Conservation (phyloP, 2,113 vertebrate species). For the Guaruba guarouba region DNA sequence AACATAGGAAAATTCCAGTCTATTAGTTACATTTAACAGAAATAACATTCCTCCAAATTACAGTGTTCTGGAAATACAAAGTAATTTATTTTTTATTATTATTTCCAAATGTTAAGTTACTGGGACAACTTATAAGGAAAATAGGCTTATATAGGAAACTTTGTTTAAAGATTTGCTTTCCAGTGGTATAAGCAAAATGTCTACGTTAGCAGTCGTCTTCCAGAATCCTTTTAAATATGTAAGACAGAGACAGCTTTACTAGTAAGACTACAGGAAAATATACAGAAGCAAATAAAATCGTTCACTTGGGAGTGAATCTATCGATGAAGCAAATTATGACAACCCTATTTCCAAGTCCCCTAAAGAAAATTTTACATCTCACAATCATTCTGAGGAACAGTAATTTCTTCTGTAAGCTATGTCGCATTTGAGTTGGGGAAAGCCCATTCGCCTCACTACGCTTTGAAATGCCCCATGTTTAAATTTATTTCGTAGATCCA, state of each 20-base stretch:
- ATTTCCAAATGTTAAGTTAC: conserved; percentile 74
- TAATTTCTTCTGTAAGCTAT: conserved; percentile 10
- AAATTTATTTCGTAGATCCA: conserved; percentile 57
- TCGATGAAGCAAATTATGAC: conserved; percentile 59
- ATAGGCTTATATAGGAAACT: conserved; percentile 69
- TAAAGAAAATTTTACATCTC: conserved; percentile 72
- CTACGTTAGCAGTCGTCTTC: conserved; percentile 42
- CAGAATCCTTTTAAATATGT: conserved; percentile 65
- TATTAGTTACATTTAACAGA: conserved; percentile 73
- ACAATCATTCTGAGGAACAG: conserved; percentile 62
- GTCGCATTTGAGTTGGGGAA: conserved; percentile 60
- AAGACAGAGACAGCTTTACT: conserved; percentile 65
- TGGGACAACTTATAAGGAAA: conserved; percentile 68
- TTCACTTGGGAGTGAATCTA: conserved; percentile 71
- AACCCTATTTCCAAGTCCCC: conserved; percentile 60
- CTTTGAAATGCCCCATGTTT: conserved; percentile 36
- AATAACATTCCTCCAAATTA: conserved; percentile 76
- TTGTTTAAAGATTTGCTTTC: conserved; percentile 62
- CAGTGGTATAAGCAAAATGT: conserved; percentile 60
- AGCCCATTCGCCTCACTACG: conserved; percentile 49
- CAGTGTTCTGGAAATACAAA: conserved; percentile 80
- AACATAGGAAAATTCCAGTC: conserved; percentile 71
- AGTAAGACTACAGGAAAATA: conserved; percentile 71
- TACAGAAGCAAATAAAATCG: conserved; percentile 68
- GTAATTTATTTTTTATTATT: conserved; percentile 62